A percentile compares a stretch with the other conserved stretches of the same genome.
These are phyloP conservation scores for Zootermopsis nevadensis DNA, from an alignment of 2,888 invertebrate genomes.

Conservation along the genomic window DNA sequence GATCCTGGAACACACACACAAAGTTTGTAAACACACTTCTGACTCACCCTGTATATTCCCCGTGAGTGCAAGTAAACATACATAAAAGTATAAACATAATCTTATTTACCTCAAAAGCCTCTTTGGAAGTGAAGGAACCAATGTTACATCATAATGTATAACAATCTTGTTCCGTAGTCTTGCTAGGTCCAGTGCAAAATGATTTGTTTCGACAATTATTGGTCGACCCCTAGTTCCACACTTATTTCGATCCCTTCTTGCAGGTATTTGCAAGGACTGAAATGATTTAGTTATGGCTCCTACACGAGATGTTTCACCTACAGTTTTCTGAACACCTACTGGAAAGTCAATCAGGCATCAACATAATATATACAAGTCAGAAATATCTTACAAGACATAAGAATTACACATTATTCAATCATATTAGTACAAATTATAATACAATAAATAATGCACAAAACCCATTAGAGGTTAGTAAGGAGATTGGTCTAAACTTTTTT, in stretches of 20 bases:
- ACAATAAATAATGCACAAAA: no score
- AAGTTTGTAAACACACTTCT: not conserved
- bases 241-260: not conserved
- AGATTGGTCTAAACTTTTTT: no score
- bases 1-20: conserved; percentile 51
- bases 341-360: no score
- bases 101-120: conserved; percentile 65
- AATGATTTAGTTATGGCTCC: no score
- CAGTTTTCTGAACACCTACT: no score
- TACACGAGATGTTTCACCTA: no score
- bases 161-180: conserved; percentile 63
- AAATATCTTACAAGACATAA: no score
- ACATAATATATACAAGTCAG: no score
- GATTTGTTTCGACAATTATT: not conserved
- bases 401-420: no score
- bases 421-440: no score
- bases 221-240: not conserved
- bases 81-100: not conserved
- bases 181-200: conserved; percentile 63
- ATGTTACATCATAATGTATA: conserved; percentile 85
- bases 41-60: no score
- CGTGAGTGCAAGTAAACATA: not conserved
- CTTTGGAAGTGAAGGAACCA: conserved; percentile 77
- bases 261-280: not conserved
- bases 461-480: no score